These are phyloP conservation scores for Cerceris rybyensis DNA, from an alignment of 2,888 invertebrate species.

Conservation along the genomic window DNA sequence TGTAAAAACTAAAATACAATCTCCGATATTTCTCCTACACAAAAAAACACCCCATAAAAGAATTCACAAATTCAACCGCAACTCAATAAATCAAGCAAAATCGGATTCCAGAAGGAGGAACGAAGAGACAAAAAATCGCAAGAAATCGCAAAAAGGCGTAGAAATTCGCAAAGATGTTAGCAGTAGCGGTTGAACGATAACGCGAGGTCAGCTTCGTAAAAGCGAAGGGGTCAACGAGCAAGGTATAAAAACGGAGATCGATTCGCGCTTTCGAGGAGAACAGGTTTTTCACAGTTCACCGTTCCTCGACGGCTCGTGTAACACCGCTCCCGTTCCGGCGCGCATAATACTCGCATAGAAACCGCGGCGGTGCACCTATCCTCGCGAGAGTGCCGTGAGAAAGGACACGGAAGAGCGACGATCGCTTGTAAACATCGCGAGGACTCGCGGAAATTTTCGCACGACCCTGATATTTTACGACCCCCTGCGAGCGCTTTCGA, in stretches of 20 bases:
- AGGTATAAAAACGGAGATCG: slow-evolving; percentile 34
- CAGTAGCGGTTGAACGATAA: neutral
- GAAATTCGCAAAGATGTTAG: neutral
- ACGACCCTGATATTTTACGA: slow-evolving; percentile 64
- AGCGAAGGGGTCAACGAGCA: neutral
- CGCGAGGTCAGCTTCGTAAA: slow-evolving; percentile 1
- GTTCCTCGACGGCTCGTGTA: slow-evolving; percentile 36
- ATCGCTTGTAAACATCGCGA: slow-evolving; percentile 61
- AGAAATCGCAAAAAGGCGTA: neutral
- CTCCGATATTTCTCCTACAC: no score
- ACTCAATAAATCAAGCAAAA: no score
- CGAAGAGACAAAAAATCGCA: neutral
- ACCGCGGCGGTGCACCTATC: slow-evolving; percentile 43
- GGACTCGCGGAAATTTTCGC: slow-evolving; percentile 59
- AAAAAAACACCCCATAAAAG: no score
- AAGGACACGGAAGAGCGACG: slow-evolving; percentile 66
- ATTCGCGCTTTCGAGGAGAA: slow-evolving; percentile 47
- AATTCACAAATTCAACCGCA: no score
- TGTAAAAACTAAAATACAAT: no score
- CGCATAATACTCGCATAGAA: slow-evolving; percentile 55
- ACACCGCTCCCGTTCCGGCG: slow-evolving; percentile 56
- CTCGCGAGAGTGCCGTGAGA: slow-evolving; percentile 55
- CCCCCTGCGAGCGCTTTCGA: slow-evolving; percentile 4
- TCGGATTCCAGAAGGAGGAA: no score
- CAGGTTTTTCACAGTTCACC: slow-evolving; percentile 42